Percentiles rank a stretch among this genome's conserved stretches.
Conservation (phyloP, 2,113 vertebrate genomes). For the Catharus fuscescens region DNA sequence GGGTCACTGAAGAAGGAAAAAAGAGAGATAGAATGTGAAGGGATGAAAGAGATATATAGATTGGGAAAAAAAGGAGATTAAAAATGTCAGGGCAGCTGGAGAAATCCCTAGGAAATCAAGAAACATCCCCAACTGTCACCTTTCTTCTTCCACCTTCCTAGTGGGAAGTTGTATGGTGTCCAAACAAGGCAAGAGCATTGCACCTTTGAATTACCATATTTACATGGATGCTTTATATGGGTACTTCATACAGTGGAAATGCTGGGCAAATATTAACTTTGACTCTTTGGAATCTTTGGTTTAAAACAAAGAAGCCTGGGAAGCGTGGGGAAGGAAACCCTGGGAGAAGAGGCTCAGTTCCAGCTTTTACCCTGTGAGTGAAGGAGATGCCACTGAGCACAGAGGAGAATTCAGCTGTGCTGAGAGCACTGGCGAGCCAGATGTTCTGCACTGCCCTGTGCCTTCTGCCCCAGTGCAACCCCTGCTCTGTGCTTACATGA, state of each 20-base stretch:
- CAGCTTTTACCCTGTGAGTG: not conserved
- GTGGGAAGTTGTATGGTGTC: not conserved
- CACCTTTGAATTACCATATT: not conserved
- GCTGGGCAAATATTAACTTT: conserved; percentile 18
- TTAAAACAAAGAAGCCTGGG: not conserved
- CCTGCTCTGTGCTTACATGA: not conserved
- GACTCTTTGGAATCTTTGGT: not conserved
- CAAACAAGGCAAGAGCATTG: not conserved
- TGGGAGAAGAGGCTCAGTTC: not conserved
- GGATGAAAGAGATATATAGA: not conserved
- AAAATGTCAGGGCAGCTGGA: not conserved
- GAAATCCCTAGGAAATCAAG: not conserved
- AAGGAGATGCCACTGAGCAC: not conserved
- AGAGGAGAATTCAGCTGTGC: not conserved
- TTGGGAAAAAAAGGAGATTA: not conserved
- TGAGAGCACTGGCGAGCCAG: not conserved
- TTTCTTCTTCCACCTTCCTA: not conserved
- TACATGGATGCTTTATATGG: not conserved
- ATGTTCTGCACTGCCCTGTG: rapidly evolving
- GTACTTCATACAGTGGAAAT: not conserved
- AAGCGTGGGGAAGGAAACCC: not conserved
- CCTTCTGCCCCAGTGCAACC: not conserved
- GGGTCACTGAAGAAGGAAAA: not conserved
- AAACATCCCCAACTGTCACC: not conserved
- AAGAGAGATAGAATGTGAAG: not conserved